Evolutionary conservation across 2,888 invertebrate genomes (phyloP).

Genomic region (Epirrhoe tristata): DNA sequence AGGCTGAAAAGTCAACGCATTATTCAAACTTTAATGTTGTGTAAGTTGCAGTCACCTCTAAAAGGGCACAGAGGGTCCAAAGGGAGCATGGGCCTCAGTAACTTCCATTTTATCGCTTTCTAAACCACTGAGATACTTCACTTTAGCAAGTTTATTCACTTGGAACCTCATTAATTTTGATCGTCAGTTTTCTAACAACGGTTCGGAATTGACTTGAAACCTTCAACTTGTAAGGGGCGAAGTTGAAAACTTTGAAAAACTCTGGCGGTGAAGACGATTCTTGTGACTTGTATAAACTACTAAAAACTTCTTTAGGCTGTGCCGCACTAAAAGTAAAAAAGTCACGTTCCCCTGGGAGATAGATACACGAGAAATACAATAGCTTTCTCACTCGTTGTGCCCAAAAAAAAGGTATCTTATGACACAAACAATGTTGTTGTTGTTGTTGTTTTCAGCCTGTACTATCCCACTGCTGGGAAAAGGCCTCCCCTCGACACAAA

Average conservation of each 20-base stretch:
- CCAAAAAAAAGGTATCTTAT: background rate
- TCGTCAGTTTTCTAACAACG: conserved; percentile 58
- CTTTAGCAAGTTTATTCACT: conserved; percentile 53
- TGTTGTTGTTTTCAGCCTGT: background rate
- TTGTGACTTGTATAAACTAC: conserved; percentile 29
- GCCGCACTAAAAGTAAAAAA: conserved; percentile 23
- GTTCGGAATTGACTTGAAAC: conserved; percentile 53
- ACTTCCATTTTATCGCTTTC: conserved; percentile 25
- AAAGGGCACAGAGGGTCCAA: background rate
- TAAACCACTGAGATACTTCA: conserved; percentile 33
- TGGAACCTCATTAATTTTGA: conserved; percentile 65
- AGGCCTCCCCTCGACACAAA: background rate
- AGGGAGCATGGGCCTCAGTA: conserved; percentile 9
- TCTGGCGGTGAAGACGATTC: conserved; percentile 37
- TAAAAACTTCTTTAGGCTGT: conserved; percentile 26
- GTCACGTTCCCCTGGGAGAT: conserved; percentile 29
- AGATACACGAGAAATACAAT: conserved; percentile 12
- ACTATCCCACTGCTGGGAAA: too few relatives aligned
- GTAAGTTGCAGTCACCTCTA: background rate
- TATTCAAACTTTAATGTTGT: background rate
- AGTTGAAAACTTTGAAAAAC: conserved; percentile 59
- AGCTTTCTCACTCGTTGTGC: background rate
- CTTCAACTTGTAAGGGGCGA: conserved; percentile 57
- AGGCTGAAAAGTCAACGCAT: background rate
- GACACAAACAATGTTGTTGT: background rate